These are phyloP conservation scores for Characodon lateralis DNA, from an alignment of 2,797 vertebrate species.

Conservation along the genomic window DNA sequence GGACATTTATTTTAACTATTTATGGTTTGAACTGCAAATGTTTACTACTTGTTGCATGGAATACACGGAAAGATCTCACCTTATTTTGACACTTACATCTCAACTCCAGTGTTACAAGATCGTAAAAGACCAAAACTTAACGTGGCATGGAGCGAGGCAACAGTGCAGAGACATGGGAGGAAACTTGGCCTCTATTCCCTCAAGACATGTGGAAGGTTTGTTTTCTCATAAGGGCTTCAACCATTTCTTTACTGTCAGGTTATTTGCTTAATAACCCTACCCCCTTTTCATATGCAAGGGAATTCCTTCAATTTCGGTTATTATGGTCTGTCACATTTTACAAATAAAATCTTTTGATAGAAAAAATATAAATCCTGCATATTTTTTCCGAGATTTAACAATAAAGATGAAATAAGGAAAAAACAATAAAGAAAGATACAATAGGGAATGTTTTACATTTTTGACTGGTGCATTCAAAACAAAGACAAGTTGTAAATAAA, in stretches of 20 bases:
- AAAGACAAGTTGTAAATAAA: too few species aligned
- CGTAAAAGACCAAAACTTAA: slow-evolving; percentile 6
- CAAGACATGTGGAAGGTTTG: slow-evolving; percentile 24
- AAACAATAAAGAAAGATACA: too few species aligned
- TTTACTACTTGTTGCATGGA: too few species aligned
- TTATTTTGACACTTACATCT: too few species aligned
- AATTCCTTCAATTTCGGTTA: neutral
- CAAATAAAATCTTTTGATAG: neutral
- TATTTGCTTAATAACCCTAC: neutral
- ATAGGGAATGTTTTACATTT: too few species aligned
- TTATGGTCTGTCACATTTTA: neutral
- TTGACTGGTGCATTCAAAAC: too few species aligned
- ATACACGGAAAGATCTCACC: too few species aligned
- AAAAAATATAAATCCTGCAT: neutral
- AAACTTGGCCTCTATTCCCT: slow-evolving; percentile 24
- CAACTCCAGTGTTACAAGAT: slow-evolving; percentile 38
- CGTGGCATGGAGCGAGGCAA: slow-evolving; percentile 11
- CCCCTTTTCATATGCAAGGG: neutral
- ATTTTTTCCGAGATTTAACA: too few species aligned
- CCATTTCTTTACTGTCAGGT: neutral
- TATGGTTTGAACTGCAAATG: too few species aligned
- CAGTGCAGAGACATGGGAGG: slow-evolving; percentile 11
- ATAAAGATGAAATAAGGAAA: neutral
- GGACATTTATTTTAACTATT: too few species aligned
- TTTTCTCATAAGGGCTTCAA: slow-evolving; percentile 5